Conservation (phyloP, 2,888 invertebrate genomes). For the Ophion slaviceki region DNA sequence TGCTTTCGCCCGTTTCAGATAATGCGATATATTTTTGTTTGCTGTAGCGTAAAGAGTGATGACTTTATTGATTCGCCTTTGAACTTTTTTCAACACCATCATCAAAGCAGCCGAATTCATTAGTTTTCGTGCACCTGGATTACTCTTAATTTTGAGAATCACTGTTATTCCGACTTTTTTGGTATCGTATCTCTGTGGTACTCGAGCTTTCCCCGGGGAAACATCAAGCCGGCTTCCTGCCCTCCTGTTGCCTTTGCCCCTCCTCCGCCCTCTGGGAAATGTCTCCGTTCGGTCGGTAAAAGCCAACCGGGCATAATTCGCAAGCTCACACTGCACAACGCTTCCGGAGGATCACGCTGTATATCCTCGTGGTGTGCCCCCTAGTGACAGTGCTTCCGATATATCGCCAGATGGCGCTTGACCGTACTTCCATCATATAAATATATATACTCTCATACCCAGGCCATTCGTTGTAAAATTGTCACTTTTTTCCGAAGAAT, state of each 20-base stretch:
- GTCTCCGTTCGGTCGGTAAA: slow-evolving; percentile 72
- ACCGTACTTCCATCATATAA: background rate
- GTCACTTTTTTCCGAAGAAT: too few relatives aligned
- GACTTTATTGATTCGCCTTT: too few relatives aligned
- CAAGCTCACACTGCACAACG: slow-evolving; percentile 71
- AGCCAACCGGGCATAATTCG: slow-evolving; percentile 78
- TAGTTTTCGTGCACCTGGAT: slow-evolving; percentile 9
- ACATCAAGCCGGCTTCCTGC: background rate
- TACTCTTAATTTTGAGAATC: background rate
- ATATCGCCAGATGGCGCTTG: slow-evolving; percentile 49
- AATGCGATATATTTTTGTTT: background rate
- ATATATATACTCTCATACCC: too few relatives aligned
- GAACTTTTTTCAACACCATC: too few relatives aligned
- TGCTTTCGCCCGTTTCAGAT: too few relatives aligned
- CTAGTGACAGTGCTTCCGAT: slow-evolving; percentile 68
- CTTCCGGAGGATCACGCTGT: slow-evolving; percentile 67
- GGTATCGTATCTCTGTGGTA: background rate
- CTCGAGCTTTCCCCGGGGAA: slow-evolving; percentile 22
- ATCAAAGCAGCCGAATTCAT: background rate
- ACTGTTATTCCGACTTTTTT: slow-evolving; percentile 7
- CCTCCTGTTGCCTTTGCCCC: too few relatives aligned
- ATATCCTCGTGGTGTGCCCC: slow-evolving; percentile 74
- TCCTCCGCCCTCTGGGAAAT: slow-evolving; percentile 74
- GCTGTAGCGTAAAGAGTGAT: background rate
- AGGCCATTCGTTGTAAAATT: too few relatives aligned